Conservation (phyloP, 1,140 invertebrate genomes). For the Chymomyza costata region DNA sequence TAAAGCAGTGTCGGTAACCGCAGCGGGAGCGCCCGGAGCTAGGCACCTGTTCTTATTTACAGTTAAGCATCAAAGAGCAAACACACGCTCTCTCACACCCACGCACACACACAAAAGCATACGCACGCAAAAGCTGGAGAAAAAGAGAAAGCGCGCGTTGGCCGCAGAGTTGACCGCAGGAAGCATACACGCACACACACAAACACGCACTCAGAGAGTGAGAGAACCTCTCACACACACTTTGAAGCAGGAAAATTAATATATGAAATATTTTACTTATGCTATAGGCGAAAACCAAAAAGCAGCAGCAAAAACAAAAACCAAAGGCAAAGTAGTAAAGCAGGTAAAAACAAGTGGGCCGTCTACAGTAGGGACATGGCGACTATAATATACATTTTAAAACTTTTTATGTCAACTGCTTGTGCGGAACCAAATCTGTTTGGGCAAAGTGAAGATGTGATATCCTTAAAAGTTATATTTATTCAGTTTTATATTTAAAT, state of each 20-base stretch:
- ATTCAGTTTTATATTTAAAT: too few species aligned
- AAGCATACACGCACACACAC: conserved; percentile 3
- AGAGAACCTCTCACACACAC: conserved; percentile 2
- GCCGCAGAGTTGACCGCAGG: conserved; percentile 22
- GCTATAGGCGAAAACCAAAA: not conserved
- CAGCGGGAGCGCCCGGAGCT: not conserved
- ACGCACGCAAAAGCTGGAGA: too few species aligned
- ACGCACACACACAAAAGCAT: too few species aligned
- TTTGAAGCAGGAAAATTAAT: conserved; percentile 41
- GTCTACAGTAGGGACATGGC: conserved; percentile 38
- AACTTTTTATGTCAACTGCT: too few species aligned
- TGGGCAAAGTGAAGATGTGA: too few species aligned
- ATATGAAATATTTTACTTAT: conserved; percentile 39
- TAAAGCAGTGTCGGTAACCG: too few species aligned
- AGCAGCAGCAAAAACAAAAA: conserved; percentile 4
- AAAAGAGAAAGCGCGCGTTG: not conserved
- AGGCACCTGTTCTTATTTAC: conserved; percentile 31
- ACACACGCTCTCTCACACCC: too few species aligned
- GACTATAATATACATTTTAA: too few species aligned
- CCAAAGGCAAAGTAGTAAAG: not conserved
- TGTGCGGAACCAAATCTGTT: too few species aligned
- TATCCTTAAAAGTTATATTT: too few species aligned
- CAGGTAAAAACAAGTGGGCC: conserved; percentile 1
- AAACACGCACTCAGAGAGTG: conserved; percentile 1
- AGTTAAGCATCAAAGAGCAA: not conserved